Evolutionary conservation across 2,888 invertebrate species (phyloP).

Genomic region (Himalopsyche kuldschensis): DNA sequence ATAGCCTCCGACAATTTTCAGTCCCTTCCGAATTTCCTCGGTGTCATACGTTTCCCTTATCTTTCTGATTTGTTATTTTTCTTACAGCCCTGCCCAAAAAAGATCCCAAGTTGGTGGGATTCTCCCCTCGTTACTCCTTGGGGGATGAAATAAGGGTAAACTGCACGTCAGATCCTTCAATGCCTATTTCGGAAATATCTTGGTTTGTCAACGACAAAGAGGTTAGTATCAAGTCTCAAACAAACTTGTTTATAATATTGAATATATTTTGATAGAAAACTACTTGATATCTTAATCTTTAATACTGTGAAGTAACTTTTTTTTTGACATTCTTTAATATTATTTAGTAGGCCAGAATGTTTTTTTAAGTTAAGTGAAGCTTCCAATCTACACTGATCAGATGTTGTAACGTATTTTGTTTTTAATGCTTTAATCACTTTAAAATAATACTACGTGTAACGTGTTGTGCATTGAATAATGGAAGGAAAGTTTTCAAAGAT

Average conservation of each 20-base stretch:
- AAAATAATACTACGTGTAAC: no score
- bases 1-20: not conserved
- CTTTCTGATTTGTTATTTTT: slow-evolving; percentile 3
- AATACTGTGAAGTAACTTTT: no score
- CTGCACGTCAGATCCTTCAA: slow-evolving; percentile 34
- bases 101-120: slow-evolving; percentile 33
- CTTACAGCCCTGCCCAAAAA: slow-evolving; percentile 29
- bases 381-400: no score
- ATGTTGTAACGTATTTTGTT: no score
- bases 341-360: no score
- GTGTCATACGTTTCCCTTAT: not conserved
- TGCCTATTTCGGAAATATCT: slow-evolving; percentile 29
- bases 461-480: no score
- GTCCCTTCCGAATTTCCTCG: not conserved
- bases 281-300: no score
- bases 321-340: no score
- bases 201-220: slow-evolving; percentile 36
- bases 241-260: not conserved
- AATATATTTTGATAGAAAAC: no score
- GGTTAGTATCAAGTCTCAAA: slow-evolving; percentile 13
- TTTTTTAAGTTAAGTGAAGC: no score
- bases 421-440: no score
- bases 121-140: slow-evolving; percentile 23
- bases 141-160: slow-evolving; percentile 35
- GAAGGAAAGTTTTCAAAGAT: no score